Base-by-base conservation (phyloP, 1,140 invertebrate species). In the Phymorhynchus buccinoides region DNA sequence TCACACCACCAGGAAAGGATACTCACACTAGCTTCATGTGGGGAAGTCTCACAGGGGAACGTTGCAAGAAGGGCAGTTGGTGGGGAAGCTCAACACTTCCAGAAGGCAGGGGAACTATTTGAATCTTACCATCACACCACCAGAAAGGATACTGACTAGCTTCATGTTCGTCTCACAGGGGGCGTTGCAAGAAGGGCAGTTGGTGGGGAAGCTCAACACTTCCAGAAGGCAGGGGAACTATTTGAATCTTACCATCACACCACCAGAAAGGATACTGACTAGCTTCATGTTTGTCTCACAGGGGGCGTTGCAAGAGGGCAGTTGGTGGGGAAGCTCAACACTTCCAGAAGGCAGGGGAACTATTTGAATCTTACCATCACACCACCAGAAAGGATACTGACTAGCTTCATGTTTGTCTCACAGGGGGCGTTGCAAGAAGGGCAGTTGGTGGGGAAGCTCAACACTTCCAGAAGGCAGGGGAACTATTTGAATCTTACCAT, bases 21-120 rank as follows among this genome's bases (percentile, higher is more conserved):
- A 96, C 96, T 96, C 18, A 97, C 98, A 73, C n/a, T n/a, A 98
- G 90, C 94, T 99, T 99, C 98, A 99, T 99, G 91, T 99, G 98
- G 1, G n/a, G n/a, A n/a, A n/a, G 98, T 99, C 80, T 96, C 94
- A 89, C 97, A 97, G 0, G 96, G 95, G 12, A 95, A 9, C 94
- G 84, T 96, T 95, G 92, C 99, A 99, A 84, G 96, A 95, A 1
- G 97, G 96, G 92, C 99, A 99, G 92, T 97, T 97, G 32, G 30
- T 79, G 12, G 0, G 96, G 95, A 14, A 95, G n/a, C n/a, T n/a
- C n/a, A n/a, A n/a, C n/a, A n/a, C n/a, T n/a, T n/a, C n/a, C n/a
- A n/a, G n/a, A n/a, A n/a, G n/a, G n/a, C n/a, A n/a, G n/a, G n/a
- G n/a, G n/a, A n/a, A n/a, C n/a, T n/a, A n/a, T n/a, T n/a, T n/a